Conservation (phyloP, 1,140 invertebrate species). For the Drosophila virilis region DNA sequence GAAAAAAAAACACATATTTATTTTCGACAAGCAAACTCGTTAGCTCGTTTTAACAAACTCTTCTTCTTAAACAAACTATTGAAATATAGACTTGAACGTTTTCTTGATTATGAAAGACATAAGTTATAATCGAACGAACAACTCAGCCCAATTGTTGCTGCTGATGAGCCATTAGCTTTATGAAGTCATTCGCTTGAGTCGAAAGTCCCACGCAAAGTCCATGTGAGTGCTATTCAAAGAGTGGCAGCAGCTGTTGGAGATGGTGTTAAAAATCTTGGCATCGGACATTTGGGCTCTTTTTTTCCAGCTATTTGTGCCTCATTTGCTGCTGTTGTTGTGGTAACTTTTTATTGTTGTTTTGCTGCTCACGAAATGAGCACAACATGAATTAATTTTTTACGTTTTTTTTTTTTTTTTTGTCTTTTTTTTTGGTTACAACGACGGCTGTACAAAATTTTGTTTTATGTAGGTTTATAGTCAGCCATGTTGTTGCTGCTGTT, state of each 20-base stretch:
- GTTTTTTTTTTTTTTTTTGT: conserved; percentile 44
- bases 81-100: no score
- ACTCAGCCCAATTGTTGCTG: background rate
- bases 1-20: no score
- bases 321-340: conserved; percentile 35
- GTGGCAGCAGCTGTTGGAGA: background rate
- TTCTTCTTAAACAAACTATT: no score
- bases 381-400: conserved; percentile 79
- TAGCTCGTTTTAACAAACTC: no score
- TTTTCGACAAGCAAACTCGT: no score
- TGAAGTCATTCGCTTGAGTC: conserved; percentile 10
- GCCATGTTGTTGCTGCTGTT: conserved; percentile 28
- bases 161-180: conserved; percentile 17
- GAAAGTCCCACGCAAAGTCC: conserved; percentile 21
- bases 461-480: conserved; percentile 77
- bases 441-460: conserved; percentile 59
- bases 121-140: background rate
- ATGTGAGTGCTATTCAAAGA: no score
- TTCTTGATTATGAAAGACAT: background rate
- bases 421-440: conserved; percentile 33
- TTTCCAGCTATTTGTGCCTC: conserved; percentile 48
- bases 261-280: conserved; percentile 32
- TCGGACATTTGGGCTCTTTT: conserved; percentile 19
- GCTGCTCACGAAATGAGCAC: conserved; percentile 75
- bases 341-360: conserved; percentile 42